Percentiles rank a stretch among this genome's conserved stretches.
phyloP scores from a whole-genome alignment of 2,113 vertebrate species.

The Hydropotes inermis region DNA sequence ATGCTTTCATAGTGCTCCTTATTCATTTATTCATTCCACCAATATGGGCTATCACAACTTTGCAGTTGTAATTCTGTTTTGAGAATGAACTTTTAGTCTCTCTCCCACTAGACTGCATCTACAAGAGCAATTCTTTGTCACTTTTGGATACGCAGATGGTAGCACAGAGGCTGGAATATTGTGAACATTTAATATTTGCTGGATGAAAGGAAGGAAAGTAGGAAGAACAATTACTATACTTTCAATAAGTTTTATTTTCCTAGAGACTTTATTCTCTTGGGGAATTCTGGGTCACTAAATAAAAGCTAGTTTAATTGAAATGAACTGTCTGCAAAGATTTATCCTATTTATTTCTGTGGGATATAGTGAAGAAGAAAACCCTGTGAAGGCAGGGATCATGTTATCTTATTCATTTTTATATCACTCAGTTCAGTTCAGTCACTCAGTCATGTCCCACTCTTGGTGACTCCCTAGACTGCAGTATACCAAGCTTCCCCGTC shows the following conservation, averaged over 20 bases:
- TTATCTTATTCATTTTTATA: neutral
- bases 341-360: neutral
- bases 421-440: neutral
- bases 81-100: neutral
- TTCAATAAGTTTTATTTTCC: neutral
- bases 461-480: neutral
- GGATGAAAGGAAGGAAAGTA: neutral
- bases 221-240: neutral
- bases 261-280: neutral
- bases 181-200: neutral
- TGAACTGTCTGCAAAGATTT: neutral
- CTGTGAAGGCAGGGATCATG: neutral
- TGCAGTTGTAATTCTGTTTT: neutral
- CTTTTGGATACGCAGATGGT: neutral
- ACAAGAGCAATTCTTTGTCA: neutral
- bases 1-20: neutral
- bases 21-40: neutral
- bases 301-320: neutral
- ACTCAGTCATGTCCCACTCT: neutral
- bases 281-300: neutral
- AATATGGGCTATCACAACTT: neutral
- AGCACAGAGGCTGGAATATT: neutral
- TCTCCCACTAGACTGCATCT: neutral
- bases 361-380: neutral
- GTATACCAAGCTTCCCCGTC: neutral